phyloP scores from a whole-genome alignment of 2,888 invertebrate species.

The Yponomeuta cagnagella region DNA sequence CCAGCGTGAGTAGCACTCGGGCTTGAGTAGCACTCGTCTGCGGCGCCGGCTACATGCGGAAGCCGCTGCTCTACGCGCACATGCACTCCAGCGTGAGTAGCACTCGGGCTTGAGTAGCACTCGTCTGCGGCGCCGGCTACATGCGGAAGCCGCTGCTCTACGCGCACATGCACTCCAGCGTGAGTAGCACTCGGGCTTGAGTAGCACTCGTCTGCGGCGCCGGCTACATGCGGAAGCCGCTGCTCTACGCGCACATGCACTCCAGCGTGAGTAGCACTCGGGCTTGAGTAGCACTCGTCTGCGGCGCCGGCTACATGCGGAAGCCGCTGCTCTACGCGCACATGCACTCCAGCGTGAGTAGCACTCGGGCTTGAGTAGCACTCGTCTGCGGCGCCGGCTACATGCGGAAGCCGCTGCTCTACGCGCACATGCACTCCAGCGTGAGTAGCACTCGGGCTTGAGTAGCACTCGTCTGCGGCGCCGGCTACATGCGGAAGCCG shows the following conservation, averaged over 20 bases:
- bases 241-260: constrained; percentile 86
- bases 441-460: constrained; percentile 37
- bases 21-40: constrained; percentile 70
- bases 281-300: constrained; percentile 61
- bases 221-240: constrained; percentile 89
- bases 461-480: constrained; percentile 78
- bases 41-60: constrained; percentile 89
- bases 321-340: constrained; percentile 86
- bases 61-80: constrained; percentile 84
- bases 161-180: constrained; percentile 83
- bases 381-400: constrained; percentile 87
- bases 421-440: constrained; percentile 84
- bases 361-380: background rate
- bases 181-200: constrained; percentile 30
- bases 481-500: constrained; percentile 90
- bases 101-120: constrained; percentile 18
- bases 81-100: constrained; percentile 79
- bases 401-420: constrained; percentile 87
- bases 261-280: constrained; percentile 56
- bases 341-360: constrained; percentile 79
- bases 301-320: constrained; percentile 89
- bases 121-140: constrained; percentile 86
- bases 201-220: constrained; percentile 79
- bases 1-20: constrained; percentile 54
- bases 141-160: constrained; percentile 88